These are phyloP conservation scores for Iphiclides podalirius DNA, from an alignment of 2,888 invertebrate species.

Conservation along the genomic window DNA sequence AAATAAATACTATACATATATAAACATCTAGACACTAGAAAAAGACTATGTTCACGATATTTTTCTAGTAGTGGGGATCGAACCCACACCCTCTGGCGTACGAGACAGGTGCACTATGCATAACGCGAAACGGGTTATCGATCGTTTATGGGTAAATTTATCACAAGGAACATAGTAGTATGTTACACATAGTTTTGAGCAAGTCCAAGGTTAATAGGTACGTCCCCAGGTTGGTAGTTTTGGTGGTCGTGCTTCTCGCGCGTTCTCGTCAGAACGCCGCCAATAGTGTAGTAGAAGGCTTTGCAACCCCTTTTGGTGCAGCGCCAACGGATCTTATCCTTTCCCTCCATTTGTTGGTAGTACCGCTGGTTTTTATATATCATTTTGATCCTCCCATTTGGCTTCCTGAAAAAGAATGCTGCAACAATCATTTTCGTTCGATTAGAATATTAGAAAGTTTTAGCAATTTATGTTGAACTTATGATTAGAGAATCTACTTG, in stretches of 20 bases:
- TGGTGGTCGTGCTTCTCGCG: slow-evolving; percentile 26
- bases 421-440: slow-evolving; percentile 27
- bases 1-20: too few species aligned
- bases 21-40: too few species aligned
- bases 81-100: too few species aligned
- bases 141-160: too few species aligned
- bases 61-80: too few species aligned
- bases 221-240: not conserved
- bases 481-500: not conserved
- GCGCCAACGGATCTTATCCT: slow-evolving; percentile 39
- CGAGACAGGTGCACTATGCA: too few species aligned
- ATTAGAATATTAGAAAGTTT: too few species aligned
- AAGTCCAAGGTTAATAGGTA: not conserved
- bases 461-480: too few species aligned
- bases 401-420: slow-evolving; percentile 34
- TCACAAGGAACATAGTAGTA: too few species aligned
- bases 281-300: slow-evolving; percentile 36
- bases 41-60: too few species aligned
- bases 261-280: slow-evolving; percentile 21
- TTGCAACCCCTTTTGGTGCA: slow-evolving; percentile 43
- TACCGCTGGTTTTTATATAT: slow-evolving; percentile 36
- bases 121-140: too few species aligned
- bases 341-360: slow-evolving; percentile 35
- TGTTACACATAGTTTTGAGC: too few species aligned
- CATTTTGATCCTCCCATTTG: slow-evolving; percentile 36